These are phyloP conservation scores for Rhabditophanes sp. DNA, from an alignment of 2,888 invertebrate genomes.

Conservation along the genomic window DNA sequence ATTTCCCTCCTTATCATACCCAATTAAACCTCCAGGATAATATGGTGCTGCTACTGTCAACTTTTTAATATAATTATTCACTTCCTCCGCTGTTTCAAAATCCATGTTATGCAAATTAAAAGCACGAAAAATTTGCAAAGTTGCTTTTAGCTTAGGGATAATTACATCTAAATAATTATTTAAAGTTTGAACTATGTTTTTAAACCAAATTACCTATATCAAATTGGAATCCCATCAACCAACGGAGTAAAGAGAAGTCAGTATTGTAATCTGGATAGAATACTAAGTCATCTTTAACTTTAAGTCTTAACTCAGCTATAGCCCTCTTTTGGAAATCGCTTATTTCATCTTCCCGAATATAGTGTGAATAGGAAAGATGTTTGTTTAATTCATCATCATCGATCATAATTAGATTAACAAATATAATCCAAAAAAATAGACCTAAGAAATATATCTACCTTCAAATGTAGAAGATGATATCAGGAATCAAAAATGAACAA, in stretches of 20 bases:
- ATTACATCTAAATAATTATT: conserved; percentile 12
- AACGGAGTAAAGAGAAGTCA: conserved; percentile 30
- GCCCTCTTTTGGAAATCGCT: no score
- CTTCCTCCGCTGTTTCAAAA: conserved; percentile 15
- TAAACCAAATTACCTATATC: conserved; percentile 18
- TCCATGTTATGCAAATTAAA: conserved; percentile 10
- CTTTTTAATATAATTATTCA: conserved; percentile 19
- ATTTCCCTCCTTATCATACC: conserved; percentile 31
- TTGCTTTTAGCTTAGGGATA: conserved; percentile 13
- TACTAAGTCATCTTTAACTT: no score
- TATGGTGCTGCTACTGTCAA: conserved; percentile 22
- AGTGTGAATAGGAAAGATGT: no score
- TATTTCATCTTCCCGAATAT: no score
- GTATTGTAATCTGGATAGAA: no score
- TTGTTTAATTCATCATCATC: no score
- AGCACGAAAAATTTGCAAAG: conserved; percentile 9
- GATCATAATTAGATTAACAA: no score
- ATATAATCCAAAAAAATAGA: no score
- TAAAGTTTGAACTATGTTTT: conserved; percentile 1
- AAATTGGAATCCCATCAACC: conserved; percentile 37
- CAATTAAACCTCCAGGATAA: conserved; percentile 30
- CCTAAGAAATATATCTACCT: no score
- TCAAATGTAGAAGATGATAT: no score
- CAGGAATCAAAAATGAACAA: no score
- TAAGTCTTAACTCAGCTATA: no score